Percentiles rank a stretch among this genome's conserved stretches.
phyloP scores from a whole-genome alignment of 2,797 vertebrate genomes.

The Botia almorhae region DNA sequence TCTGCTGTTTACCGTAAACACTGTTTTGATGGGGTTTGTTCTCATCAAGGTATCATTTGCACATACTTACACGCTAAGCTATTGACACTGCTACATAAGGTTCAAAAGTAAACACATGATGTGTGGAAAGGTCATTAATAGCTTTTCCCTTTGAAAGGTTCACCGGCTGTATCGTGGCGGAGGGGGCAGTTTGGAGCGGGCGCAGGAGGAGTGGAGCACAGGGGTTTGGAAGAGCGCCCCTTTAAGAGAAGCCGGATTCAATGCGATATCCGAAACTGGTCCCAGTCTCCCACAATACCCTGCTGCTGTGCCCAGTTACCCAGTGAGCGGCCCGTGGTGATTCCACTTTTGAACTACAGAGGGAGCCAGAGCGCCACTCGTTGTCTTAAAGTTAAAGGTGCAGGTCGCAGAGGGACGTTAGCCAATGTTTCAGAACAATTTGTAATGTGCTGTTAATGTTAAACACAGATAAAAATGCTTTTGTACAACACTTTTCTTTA shows the following conservation, averaged over 20 bases:
- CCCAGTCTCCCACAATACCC: constrained; percentile 89
- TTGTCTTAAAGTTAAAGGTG: background rate
- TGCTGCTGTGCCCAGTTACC: constrained; percentile 87
- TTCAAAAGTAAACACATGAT: background rate
- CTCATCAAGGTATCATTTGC: constrained; percentile 77
- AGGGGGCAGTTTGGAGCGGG: constrained; percentile 90
- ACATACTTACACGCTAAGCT: background rate
- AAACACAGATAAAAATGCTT: background rate
- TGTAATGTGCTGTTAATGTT: background rate
- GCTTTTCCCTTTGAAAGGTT: constrained; percentile 75
- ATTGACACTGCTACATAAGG: background rate
- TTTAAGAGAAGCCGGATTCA: constrained; percentile 84
- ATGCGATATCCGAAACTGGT: constrained; percentile 80
- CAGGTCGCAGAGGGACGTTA: background rate
- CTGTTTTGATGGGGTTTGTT: constrained; percentile 80
- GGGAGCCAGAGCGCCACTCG: constrained; percentile 63
- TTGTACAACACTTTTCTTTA: background rate
- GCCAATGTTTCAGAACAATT: background rate
- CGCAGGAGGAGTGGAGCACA: constrained; percentile 90
- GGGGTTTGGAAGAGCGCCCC: constrained; percentile 88
- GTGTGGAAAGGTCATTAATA: no score
- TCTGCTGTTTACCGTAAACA: constrained; percentile 86
- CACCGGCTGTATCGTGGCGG: constrained; percentile 89
- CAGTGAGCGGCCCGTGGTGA: constrained; percentile 85
- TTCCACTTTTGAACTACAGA: constrained; percentile 56